These are phyloP conservation scores for Scophthalmus maximus DNA, from an alignment of 2,113 vertebrate species.

Conservation along the genomic window DNA sequence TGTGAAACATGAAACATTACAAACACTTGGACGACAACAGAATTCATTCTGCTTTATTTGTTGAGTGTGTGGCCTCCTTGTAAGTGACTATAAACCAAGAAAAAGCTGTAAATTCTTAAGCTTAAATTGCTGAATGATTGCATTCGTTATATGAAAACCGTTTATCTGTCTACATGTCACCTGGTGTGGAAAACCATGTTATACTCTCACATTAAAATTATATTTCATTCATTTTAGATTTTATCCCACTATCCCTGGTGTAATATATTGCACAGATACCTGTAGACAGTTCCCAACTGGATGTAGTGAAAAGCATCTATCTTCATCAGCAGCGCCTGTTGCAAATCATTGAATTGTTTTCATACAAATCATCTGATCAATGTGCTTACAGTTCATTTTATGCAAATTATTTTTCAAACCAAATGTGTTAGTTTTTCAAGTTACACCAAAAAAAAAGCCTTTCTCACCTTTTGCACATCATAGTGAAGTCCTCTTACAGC, in stretches of 20 bases:
- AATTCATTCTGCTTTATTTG: not conserved
- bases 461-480: conserved; percentile 94
- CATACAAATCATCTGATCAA: not conserved
- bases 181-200: not conserved
- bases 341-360: conserved; percentile 13
- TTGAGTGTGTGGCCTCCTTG: too few species aligned
- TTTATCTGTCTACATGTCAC: not conserved
- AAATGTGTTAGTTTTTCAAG: not conserved
- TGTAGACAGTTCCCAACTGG: conserved; percentile 87
- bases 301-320: conserved; percentile 99
- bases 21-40: not conserved
- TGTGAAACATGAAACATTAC: conserved; percentile 3
- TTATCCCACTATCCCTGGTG: not conserved
- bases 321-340: conserved; percentile 96
- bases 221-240: not conserved
- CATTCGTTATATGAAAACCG: not conserved
- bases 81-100: too few species aligned
- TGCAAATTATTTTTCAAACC: not conserved
- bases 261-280: conserved; percentile 56
- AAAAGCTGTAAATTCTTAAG: not conserved
- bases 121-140: not conserved
- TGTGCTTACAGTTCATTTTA: not conserved
- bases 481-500: conserved; percentile 97
- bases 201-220: too few species aligned
- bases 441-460: not conserved